Evolutionary conservation across 1,140 invertebrate genomes (phyloP).

Genomic region (Euura lappo): DNA sequence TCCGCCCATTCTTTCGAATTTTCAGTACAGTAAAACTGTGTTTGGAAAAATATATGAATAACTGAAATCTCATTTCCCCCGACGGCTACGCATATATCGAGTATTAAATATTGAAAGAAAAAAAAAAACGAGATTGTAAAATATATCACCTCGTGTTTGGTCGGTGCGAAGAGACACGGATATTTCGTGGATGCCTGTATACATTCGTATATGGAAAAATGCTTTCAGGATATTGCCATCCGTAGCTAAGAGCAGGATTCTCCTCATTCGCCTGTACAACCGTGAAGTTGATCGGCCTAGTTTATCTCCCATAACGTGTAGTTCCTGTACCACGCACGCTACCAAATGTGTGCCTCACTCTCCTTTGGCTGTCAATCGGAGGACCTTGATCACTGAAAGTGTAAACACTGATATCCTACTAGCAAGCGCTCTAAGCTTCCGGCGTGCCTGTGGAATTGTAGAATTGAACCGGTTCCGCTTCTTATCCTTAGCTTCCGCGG

Average conservation of each 20-base stretch:
- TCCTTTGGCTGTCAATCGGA: too few relatives aligned
- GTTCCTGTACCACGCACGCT: background rate
- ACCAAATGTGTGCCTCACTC: background rate
- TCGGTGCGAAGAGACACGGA: background rate
- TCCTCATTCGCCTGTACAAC: background rate
- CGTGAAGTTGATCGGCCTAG: background rate
- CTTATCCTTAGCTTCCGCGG: background rate
- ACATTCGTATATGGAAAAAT: slow-evolving; percentile 13
- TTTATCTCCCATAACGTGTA: background rate
- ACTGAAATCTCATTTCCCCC: too few relatives aligned
- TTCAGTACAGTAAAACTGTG: too few relatives aligned
- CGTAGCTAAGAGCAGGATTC: background rate
- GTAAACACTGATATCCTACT: too few relatives aligned
- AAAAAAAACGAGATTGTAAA: background rate
- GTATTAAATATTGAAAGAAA: background rate
- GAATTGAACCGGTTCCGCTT: background rate
- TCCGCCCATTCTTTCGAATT: too few relatives aligned
- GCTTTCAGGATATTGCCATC: slow-evolving; percentile 14
- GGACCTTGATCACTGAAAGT: too few relatives aligned
- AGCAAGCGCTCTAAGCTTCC: background rate
- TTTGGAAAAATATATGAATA: too few relatives aligned
- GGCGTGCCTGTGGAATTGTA: background rate
- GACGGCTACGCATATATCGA: background rate
- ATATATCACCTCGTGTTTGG: background rate
- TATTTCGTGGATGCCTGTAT: background rate